Percentiles rank a stretch among this genome's conserved stretches.
phyloP scores from a whole-genome alignment of 1,140 invertebrate genomes.

The Nymphalis io region DNA sequence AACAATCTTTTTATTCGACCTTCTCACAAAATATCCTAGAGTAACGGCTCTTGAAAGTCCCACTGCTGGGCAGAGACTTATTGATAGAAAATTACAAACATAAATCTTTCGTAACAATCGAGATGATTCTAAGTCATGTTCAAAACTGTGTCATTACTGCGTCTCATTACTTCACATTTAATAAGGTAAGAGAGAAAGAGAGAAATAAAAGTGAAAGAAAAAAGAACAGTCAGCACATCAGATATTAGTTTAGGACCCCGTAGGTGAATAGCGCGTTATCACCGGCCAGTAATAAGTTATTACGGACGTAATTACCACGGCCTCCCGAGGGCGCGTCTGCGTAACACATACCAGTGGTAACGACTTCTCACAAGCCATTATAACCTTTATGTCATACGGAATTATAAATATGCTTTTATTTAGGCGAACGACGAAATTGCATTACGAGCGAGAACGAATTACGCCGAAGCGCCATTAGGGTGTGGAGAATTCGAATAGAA shows the following conservation, averaged over 20 bases:
- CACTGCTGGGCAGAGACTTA: too few species aligned
- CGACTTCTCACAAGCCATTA: conserved; percentile 28
- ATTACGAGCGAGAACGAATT: conserved; percentile 25
- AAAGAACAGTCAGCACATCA: conserved; percentile 2
- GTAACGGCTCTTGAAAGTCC: too few species aligned
- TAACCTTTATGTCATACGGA: conserved; percentile 27
- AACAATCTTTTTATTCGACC: too few species aligned
- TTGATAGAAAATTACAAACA: too few species aligned
- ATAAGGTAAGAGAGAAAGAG: not conserved
- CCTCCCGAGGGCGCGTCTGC: conserved; percentile 29
- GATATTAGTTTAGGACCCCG: conserved; percentile 37
- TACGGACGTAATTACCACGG: conserved; percentile 44
- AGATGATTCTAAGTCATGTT: too few species aligned
- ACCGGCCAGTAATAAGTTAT: conserved; percentile 41
- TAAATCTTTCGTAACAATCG: too few species aligned
- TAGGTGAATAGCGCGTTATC: conserved; percentile 43
- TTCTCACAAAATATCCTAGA: too few species aligned
- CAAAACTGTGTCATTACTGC: too few species aligned
- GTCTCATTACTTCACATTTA: not conserved
- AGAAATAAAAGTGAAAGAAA: not conserved
- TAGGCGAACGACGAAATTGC: conserved; percentile 20
- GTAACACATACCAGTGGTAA: not conserved
- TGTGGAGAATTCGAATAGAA: conserved; percentile 7
- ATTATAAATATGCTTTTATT: conserved; percentile 32
- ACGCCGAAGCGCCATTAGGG: conserved; percentile 19